Evolutionary conservation across 2,888 invertebrate species (phyloP), one percentile per base, ranked within the genome.

Genomic region (Caenorhabditis doughertyi): DNA sequence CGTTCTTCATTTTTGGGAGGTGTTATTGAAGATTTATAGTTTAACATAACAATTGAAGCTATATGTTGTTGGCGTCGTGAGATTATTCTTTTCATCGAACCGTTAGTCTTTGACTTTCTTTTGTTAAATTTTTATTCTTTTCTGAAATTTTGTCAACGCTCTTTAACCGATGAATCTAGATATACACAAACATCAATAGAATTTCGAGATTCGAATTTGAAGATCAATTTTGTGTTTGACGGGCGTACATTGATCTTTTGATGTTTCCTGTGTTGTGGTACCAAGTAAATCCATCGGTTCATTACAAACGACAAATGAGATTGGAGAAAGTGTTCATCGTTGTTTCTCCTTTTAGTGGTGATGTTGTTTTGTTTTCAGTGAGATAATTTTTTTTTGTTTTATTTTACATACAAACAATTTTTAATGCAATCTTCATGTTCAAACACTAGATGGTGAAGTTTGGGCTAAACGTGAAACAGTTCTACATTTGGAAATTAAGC

Each of bases 401-500:
- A 51, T 55, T 58, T 16, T 58, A 62, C 25, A 47, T 62, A 62
- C 62, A 62, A 47, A 62, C 27, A 58, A 58, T 62, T 62, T 62
- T 27, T 44, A 62, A 65, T 70, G 56, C 56, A 56, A 70, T 70
- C 70, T 70, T 70, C 70, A 70, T 70, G 70, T 70, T 70, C 70
- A 70, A 70, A 70, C 70, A 70, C 70, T 70, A 70, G 58, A 70
- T 70, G 56, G 47, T 56, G 56, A 42, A 58, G 70, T 56, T 56
- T 58, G 56, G 47, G 55, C 55, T 55, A 68, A 27, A 44, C 32
- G 18, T 42, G 21, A 29, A 27, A 55, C 44, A 27, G 32, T 47
- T 70, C 70, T 70, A 70, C 27, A 47, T 56, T 9, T n/a, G 23
- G 67, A 42, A 18, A 51, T 64, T 55, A 32, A 29, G 44, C 44